Evolutionary conservation across 2,797 vertebrate species (phyloP), one percentile per base, ranked within the genome.

Genomic region (Distichodus sexfasciatus): DNA sequence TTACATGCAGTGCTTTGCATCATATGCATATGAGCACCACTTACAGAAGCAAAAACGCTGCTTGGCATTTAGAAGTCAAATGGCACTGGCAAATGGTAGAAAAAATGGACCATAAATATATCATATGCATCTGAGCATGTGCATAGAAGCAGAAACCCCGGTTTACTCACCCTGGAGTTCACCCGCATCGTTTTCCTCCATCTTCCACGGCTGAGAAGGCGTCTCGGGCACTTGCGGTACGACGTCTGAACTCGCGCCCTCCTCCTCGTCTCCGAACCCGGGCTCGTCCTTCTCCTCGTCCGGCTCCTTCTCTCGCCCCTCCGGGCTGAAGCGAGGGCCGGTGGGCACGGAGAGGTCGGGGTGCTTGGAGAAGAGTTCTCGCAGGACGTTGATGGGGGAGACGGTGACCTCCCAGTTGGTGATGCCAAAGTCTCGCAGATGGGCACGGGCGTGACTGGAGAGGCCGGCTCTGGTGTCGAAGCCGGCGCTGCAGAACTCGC

Each of bases 361-460:
- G 0, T 95, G 91, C 78, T 94, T 95, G 81, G 94, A 94, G 81
- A 98, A 92, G 47, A 98, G 84, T 87, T 97, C 93, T 71, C 95
- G 89, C 57, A 98, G 90, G 76, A 98, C 94, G 87, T 96, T 93
- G 76, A 98, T 98, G 1, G 96, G 96, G 0, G 96, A 98, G 72
- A 97, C 90, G 36, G 96, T 98, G n/a, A 98, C 93, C 58, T 97
- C 95, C 96, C 96, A 98, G 90, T 98, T 98, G 74, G 95, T 97
- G 83, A 98, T 98, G 54, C 96, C 96, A 15, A 98, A 97, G 83
- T 98, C 96, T 0, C 96, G 87, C 36, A 98, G 92, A 84, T 98
- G 96, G 29, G 96, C 96, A 7, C 96, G 86, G 62, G 96, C 96
- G 0, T 98, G 96, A 86, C 96, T 98, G 74, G 96, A 98, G 28